Evolutionary conservation across 2,797 vertebrate species (phyloP).

Genomic region (Coluber constrictor): DNA sequence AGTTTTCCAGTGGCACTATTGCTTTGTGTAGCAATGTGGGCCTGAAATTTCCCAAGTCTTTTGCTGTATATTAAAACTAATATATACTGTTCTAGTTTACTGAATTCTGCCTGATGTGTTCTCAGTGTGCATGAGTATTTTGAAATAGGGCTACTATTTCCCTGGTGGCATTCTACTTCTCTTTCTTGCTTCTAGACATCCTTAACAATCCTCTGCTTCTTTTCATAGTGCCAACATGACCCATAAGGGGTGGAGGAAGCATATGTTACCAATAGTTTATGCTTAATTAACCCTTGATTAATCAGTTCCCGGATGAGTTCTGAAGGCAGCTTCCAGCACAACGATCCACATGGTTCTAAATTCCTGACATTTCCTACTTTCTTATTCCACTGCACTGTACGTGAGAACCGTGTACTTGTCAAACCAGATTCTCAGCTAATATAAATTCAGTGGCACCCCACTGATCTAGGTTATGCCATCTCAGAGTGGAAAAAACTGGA

Average conservation of each 20-base stretch:
- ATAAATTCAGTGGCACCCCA: conserved; percentile 1
- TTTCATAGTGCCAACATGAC: background rate
- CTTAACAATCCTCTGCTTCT: background rate
- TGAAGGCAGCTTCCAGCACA: fast-evolving
- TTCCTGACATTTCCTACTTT: conserved; percentile 16
- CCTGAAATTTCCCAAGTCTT: background rate
- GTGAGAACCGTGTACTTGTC: conserved; percentile 2
- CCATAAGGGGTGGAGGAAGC: background rate
- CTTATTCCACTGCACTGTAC: background rate
- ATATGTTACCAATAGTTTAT: conserved; percentile 8
- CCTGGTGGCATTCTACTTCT: background rate
- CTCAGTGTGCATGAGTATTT: background rate
- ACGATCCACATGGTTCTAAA: background rate
- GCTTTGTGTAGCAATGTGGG: background rate
- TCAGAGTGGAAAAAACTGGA: background rate
- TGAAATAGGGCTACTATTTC: background rate
- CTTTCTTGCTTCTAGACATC: background rate
- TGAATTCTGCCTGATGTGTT: background rate
- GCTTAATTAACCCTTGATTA: conserved; percentile 18
- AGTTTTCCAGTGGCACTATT: background rate
- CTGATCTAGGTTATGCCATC: background rate
- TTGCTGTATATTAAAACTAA: background rate
- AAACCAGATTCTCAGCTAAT: background rate
- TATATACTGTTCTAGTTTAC: background rate
- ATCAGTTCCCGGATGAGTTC: conserved; percentile 1